Percentiles rank a stretch among this genome's conserved stretches.
These are phyloP conservation scores for Dynastes grantii DNA, from an alignment of 2,888 invertebrate genomes.

Conservation along the genomic window DNA sequence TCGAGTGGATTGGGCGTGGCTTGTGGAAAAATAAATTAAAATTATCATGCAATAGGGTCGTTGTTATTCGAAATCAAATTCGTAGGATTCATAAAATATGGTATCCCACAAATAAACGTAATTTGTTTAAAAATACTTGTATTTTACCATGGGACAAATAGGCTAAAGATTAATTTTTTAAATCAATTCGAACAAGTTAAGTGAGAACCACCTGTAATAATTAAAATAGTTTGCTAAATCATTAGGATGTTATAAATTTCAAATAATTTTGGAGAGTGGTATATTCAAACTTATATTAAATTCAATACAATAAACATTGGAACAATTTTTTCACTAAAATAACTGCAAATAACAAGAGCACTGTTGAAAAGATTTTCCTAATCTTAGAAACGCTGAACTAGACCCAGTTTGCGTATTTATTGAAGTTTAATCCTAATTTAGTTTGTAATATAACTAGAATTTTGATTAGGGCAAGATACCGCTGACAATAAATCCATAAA, in stretches of 20 bases:
- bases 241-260: background rate
- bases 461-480: background rate
- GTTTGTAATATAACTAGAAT: slow-evolving; percentile 5
- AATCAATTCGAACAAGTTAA: no score
- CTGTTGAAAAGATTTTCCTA: background rate
- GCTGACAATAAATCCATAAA: background rate
- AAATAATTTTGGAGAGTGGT: background rate
- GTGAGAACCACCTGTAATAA: no score
- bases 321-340: background rate
- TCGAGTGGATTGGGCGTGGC: no score
- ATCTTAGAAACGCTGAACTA: slow-evolving; percentile 5
- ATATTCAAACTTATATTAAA: background rate
- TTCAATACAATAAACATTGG: background rate
- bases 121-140: no score
- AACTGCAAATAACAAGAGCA: background rate
- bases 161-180: no score
- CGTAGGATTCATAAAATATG: no score
- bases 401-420: slow-evolving; percentile 2
- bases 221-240: no score
- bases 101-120: no score
- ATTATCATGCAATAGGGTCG: no score
- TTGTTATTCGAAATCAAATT: no score
- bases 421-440: background rate
- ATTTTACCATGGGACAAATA: no score
- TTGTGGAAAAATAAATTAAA: no score